These are phyloP conservation scores for Drosophila nr. perissopoda DNA, from an alignment of 2,888 invertebrate genomes.

Conservation along the genomic window DNA sequence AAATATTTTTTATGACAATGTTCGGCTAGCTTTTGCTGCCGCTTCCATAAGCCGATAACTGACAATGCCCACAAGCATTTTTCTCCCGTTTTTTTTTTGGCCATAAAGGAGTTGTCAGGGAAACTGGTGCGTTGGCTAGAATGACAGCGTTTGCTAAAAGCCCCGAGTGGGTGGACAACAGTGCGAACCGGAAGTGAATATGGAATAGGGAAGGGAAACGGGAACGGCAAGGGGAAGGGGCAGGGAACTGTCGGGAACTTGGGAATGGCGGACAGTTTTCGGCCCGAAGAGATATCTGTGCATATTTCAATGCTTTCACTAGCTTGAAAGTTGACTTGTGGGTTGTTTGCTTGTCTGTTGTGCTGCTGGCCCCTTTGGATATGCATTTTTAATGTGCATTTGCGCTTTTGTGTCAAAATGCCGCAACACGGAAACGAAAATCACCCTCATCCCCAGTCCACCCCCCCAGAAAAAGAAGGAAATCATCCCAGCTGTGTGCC, in stretches of 20 bases:
- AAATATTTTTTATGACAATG: conserved; percentile 76
- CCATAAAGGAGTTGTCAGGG: conserved; percentile 73
- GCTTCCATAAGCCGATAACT: conserved; percentile 72
- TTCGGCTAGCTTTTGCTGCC: conserved; percentile 24
- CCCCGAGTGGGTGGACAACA: conserved; percentile 4
- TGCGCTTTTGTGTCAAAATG: conserved; percentile 78
- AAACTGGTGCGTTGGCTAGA: conserved; percentile 72
- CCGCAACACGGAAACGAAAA: conserved; percentile 69
- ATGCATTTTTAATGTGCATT: conserved; percentile 79
- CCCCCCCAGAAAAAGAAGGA: conserved; percentile 18
- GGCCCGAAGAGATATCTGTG: conserved; percentile 70
- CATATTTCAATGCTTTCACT: conserved; percentile 78
- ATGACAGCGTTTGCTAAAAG: conserved; percentile 40
- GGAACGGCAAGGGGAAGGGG: not conserved
- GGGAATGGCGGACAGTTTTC: conserved; percentile 23
- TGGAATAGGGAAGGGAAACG: not conserved
- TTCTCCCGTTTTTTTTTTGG: conserved; percentile 46
- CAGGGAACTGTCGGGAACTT: not conserved
- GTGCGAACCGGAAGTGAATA: not conserved
- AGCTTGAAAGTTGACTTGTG: conserved; percentile 69
- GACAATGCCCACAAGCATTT: conserved; percentile 78
- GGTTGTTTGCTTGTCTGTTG: conserved; percentile 33
- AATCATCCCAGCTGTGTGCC: conserved; percentile 36
- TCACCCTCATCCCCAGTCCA: conserved; percentile 37
- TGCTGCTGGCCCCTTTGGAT: conserved; percentile 61